Evolutionary conservation across 1,140 invertebrate species (phyloP), one percentile per base, ranked within the genome.

Genomic region (Drosophila elegans): DNA sequence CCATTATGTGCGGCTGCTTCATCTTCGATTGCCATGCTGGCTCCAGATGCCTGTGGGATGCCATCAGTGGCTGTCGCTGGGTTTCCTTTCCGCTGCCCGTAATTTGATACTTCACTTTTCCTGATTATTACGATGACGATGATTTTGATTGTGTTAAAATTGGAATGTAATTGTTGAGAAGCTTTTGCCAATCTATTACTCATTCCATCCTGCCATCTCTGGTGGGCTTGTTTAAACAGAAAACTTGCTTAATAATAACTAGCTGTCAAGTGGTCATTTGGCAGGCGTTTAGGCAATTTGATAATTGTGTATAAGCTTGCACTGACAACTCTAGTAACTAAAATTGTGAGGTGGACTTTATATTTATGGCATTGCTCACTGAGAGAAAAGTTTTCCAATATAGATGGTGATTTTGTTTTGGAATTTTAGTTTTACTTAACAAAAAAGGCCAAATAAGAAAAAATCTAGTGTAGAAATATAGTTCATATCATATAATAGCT

Each of bases 71-170:
- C 13, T 49, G 46, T 34, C 27, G 34, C 25, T 9, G 27, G 39
- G 29, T 49, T 59, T 60, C 68, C 49, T 36, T 41, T 59, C 78
- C 59, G 52, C 54, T 51, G 51, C 75, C 42, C 79, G 84, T 89
- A 88, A 88, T 88, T 89, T 88, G 84, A 88, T 88, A 88, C 84
- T 88, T 80, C 80, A 88, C 84, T 88, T 89, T 89, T 84, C 51
- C 84, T 88, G 84, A 88, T 88, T 88, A 88, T 88, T 84, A 89
- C 80, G 77, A 71, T 78, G 84, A 80, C 74, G 79, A 88, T 79
- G 83, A 83, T 79, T 79, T 83, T 86, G 83, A 89, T 88, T 88
- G 84, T 89, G 80, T 80, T 89, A 88, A 88, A 88, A 88, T 88
- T 89, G 84, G 89, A 88, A 88, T 88, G 84, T 88, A 88, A 88